Percentiles rank a stretch among this genome's conserved stretches.
Conservation (phyloP, 2,113 vertebrate genomes). For the Paradisaea rubra region DNA sequence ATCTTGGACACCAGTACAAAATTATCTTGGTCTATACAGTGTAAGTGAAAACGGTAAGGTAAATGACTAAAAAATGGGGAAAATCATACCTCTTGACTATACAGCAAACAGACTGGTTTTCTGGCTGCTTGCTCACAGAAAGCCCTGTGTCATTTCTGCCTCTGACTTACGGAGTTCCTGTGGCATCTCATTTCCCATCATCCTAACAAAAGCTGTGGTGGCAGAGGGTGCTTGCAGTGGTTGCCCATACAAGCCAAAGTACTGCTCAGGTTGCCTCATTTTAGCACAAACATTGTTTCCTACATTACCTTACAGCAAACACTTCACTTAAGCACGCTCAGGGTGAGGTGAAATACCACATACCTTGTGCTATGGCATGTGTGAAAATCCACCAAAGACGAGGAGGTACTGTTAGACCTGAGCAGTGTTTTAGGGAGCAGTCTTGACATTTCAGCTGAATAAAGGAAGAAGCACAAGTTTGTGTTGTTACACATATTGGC, state of each 20-base stretch:
- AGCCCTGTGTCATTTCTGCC: neutral
- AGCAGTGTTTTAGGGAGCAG: neutral
- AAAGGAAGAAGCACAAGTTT: neutral
- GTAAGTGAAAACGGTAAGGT: neutral
- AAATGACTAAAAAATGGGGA: neutral
- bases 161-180: accelerated
- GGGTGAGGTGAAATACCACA: neutral
- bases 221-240: neutral
- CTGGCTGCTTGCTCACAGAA: neutral
- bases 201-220: neutral
- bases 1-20: neutral
- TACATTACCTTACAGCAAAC: neutral
- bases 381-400: accelerated
- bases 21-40: neutral
- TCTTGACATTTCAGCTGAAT: neutral
- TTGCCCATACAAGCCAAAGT: neutral
- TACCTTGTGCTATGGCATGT: neutral
- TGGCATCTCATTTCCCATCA: neutral
- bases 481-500: neutral
- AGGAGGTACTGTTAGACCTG: neutral
- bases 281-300: neutral
- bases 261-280: neutral
- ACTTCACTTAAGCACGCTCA: neutral
- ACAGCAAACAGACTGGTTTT: neutral
- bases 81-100: neutral